Base-by-base conservation (phyloP, 1,140 invertebrate species). In the Lysiphlebus fabarum region DNA sequence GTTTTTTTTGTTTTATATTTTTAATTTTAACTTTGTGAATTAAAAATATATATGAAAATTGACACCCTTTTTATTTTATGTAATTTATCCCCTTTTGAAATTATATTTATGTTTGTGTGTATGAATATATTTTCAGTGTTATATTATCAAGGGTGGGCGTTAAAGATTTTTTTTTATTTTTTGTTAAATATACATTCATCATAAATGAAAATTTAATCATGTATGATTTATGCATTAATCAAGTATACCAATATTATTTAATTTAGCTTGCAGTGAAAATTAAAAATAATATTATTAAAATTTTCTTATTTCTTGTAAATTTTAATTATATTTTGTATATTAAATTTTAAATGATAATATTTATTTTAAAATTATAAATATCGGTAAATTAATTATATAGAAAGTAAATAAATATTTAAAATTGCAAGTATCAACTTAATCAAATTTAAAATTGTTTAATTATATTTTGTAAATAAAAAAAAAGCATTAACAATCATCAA, bases 151-250 rank as follows among this genome's bases (percentile, higher is more conserved):
- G 48, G 43, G 58, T 54, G 17, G 17, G 17, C 17, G 17, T 26
- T 26, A 4, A 26, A 26, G n/a, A 26, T 26, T 26, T 26, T 26
- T 26, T 17, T 17, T 17, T 17, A 2, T 26, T 26, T 26, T n/a
- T n/a, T n/a, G n/a, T n/a, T 26, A 1, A 26, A 4, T 26, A 26
- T 26, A 26, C 17, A 26, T 37, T 34, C 58, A 36, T 40, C 11
- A 38, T 8, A 38, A 33, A 63, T 67, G 55, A 56, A 65, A 68
- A 62, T 56, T 64, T 63, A 61, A 62, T 61, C 59, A 53, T 47
- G 51, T 38, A 48, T 59, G 67, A 63, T 63, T 57, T 62, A 62
- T 45, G 38, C 36, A 12, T 43, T 49, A 11, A n/a, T 10, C 34
- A 33, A 51, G 36, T 36, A 34, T 33, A 17, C 49, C 33, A 9